Evolutionary conservation across 2,797 vertebrate genomes (phyloP), one percentile per base, ranked within the genome.

Genomic region (Orestias chungarensis): DNA sequence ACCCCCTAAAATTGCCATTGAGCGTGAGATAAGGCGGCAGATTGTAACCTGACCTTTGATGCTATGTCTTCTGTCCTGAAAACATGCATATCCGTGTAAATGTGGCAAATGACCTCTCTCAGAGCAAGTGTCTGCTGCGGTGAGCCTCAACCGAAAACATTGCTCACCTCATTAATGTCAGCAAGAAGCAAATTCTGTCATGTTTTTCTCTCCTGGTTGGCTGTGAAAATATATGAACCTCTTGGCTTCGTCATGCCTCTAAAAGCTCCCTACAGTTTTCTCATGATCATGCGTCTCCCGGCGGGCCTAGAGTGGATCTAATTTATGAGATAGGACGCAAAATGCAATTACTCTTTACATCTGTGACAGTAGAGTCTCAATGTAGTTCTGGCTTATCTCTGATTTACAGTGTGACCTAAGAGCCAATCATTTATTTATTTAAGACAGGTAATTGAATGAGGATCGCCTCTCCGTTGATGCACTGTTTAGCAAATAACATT

Each of bases 281-380:
- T 20, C 35, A 1, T 27, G 35, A 79, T 75, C 18, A 2, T 50
- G 17, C n/a, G 64, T 55, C 64, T 67, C 79, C 80, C 73, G 64
- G 70, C 27, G 43, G 70, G 80, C 49, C 80, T 86, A 82, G 85
- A 87, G 64, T 71, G 86, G 84, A 83, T 86, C 84, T 86, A 88
- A 90, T 90, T 88, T 78, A 75, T 78, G 75, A 88, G 89, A 91
- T 90, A 91, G 88, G 80, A 77, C 38, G 61, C 55, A 62, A 85
- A 92, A 90, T 87, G 81, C 86, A 92, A 91, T 93, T 91, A 91
- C 76, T 87, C 82, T 78, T 75, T 81, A 79, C 85, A 85, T 89
- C 80, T 88, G 82, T 84, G 75, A 83, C 80, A 74, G 86, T 79
- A 83, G 83, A 76, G 73, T 67, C 79, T 77, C 65, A 46, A 78